These are phyloP conservation scores for Choloepus hoffmanni DNA, from an alignment of 2,113 vertebrate genomes.

Conservation along the genomic window DNA sequence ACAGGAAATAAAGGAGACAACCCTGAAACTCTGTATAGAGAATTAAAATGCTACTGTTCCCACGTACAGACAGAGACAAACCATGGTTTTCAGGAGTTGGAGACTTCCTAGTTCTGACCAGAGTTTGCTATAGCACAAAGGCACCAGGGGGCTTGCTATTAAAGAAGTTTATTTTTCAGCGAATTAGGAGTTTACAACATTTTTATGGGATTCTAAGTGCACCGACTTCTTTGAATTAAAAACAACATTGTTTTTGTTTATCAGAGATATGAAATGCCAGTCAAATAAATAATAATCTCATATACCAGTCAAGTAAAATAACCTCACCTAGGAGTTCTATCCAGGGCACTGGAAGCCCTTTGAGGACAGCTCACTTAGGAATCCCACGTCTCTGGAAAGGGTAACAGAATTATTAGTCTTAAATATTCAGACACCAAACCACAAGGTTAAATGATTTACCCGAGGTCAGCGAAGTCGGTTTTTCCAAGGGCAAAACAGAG, in stretches of 20 bases:
- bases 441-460: slow-evolving; percentile 25
- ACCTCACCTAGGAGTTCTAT: not conserved
- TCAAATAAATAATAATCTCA: not conserved
- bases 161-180: slow-evolving; percentile 15
- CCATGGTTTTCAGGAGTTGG: slow-evolving; percentile 11
- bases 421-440: not conserved
- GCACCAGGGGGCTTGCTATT: not conserved
- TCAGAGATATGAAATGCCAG: not conserved
- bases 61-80: slow-evolving; percentile 54
- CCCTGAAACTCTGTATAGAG: slow-evolving; percentile 59
- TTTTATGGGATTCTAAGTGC: not conserved
- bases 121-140: not conserved
- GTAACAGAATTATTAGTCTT: not conserved
- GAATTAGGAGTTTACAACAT: not conserved
- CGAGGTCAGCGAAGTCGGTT: not conserved
- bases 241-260: not conserved
- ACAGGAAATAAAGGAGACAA: slow-evolving; percentile 81
- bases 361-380: not conserved
- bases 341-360: not conserved
- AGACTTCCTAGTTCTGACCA: not conserved
- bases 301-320: not conserved
- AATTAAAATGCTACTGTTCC: slow-evolving; percentile 68
- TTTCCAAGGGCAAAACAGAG: not conserved
- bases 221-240: slow-evolving; percentile 4
- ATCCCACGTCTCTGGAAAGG: not conserved